Percentiles rank a stretch among this genome's conserved stretches.
phyloP scores from a whole-genome alignment of 2,113 vertebrate genomes.

The Apteryx owenii region DNA sequence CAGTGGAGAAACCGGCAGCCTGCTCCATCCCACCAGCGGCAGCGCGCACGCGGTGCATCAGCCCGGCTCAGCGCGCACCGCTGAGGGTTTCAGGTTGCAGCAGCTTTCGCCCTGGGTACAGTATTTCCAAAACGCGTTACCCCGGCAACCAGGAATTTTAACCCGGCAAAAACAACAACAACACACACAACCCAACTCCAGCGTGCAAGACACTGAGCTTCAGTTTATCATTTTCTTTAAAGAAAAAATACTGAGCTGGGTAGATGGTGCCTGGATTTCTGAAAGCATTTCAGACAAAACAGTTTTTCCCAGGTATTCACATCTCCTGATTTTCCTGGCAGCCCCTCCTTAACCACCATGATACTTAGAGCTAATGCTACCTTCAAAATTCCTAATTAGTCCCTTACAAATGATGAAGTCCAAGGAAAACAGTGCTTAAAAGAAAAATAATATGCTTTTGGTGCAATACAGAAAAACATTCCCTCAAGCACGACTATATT shows the following conservation, averaged over 20 bases:
- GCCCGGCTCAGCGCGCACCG: neutral
- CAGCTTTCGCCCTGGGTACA: neutral
- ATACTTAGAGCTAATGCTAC: neutral
- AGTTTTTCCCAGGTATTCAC: neutral
- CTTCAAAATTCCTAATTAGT: constrained; percentile 27
- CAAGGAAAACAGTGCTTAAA: constrained; percentile 44
- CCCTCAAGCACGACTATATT: neutral
- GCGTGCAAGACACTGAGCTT: neutral
- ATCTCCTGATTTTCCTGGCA: constrained; percentile 44
- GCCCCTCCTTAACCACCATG: neutral
- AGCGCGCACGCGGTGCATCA: neutral
- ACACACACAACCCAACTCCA: neutral
- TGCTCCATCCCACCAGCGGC: neutral
- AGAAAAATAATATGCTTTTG: neutral
- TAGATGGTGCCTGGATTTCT: neutral
- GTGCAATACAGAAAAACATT: neutral
- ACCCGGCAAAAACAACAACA: neutral
- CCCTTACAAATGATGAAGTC: neutral
- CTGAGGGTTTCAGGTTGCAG: neutral
- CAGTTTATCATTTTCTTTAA: constrained; percentile 37
- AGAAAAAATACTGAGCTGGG: neutral
- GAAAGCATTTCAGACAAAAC: neutral
- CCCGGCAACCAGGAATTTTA: constrained; percentile 37
- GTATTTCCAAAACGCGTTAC: constrained; percentile 39
- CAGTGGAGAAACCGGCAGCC: neutral